Percentiles rank a stretch among this genome's conserved stretches.
These are phyloP conservation scores for Nematolebias whitei DNA, from an alignment of 2,113 vertebrate species.

Conservation along the genomic window DNA sequence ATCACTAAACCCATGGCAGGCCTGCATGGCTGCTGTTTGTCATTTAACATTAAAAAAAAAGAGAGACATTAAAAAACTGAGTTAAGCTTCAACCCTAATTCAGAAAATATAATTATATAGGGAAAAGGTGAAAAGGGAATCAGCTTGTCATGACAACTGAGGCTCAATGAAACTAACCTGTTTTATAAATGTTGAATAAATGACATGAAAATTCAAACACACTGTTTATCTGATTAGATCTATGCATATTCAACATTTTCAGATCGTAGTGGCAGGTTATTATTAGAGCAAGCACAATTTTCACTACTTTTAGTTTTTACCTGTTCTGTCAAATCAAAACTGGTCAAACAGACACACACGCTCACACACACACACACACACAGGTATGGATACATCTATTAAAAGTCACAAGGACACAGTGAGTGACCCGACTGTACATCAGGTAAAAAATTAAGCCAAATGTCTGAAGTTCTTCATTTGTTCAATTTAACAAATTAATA, in stretches of 20 bases:
- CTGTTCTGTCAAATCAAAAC: background rate
- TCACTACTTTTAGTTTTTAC: background rate
- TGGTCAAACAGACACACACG: background rate
- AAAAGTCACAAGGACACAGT: background rate
- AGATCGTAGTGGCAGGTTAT: background rate
- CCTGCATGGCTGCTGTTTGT: background rate
- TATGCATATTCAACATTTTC: background rate
- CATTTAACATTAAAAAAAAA: too few species aligned
- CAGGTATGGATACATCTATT: too few species aligned
- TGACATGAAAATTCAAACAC: too few species aligned
- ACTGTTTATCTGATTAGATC: background rate
- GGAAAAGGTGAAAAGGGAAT: background rate
- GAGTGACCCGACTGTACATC: too few species aligned
- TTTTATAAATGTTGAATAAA: too few species aligned
- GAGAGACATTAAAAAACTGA: too few species aligned
- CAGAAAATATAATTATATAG: background rate
- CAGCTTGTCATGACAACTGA: background rate
- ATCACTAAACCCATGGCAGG: conserved; percentile 16
- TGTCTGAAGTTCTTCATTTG: background rate
- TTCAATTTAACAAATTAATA: background rate
- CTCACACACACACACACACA: background rate
- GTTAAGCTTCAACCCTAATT: background rate
- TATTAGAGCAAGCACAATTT: background rate
- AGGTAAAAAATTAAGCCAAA: background rate
- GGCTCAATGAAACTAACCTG: too few species aligned